Evolutionary conservation across 2,888 invertebrate species (phyloP), one percentile per base, ranked within the genome.

Genomic region (Agrochola circellaris): DNA sequence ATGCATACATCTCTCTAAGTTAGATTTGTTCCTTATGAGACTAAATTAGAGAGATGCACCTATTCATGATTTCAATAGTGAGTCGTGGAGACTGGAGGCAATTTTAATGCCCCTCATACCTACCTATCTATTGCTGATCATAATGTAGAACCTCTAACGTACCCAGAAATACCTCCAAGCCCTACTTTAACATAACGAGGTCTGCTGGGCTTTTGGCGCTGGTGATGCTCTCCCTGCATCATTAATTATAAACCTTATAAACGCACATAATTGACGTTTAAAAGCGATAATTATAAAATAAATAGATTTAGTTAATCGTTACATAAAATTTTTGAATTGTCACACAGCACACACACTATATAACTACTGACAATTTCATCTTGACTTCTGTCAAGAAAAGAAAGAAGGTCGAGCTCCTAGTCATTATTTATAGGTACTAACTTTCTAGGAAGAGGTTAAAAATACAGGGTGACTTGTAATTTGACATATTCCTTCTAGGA

Each of bases 81-180:
- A 20, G n/a, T 17, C 9, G 23, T 30, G 17, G 67, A 68, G 9
- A 3, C 67, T 34, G 23, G 11, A 30, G 17, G 5, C 26, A 20
- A 26, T 38, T 67, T 67, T 9, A 38, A 26, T 60, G 26, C 11
- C 7, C 13, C 20, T 20, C 8, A 42, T 48, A 8, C 54, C 54
- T 48, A 8, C 54, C 54, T 48, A 23, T 15, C 8, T 48, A 66
- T 23, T 51, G 51, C 23, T 30, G 48, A 34, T n/a, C 11, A 23
- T n/a, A n/a, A 26, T 20, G 6, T 7, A 68, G 34, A 34, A n/a
- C 34, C 11, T 42, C 9, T 20, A 62, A 73, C 83, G 23, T 77
- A 87, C 85, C 85, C 87, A 2, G 84, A 74, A 30, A 69, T 2
- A 17, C 72, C 51, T 48, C 84, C 84, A 23, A 75, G n/a, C 6